These are phyloP conservation scores for Patella pellucida DNA, from an alignment of 2,888 invertebrate species.

Conservation along the genomic window DNA sequence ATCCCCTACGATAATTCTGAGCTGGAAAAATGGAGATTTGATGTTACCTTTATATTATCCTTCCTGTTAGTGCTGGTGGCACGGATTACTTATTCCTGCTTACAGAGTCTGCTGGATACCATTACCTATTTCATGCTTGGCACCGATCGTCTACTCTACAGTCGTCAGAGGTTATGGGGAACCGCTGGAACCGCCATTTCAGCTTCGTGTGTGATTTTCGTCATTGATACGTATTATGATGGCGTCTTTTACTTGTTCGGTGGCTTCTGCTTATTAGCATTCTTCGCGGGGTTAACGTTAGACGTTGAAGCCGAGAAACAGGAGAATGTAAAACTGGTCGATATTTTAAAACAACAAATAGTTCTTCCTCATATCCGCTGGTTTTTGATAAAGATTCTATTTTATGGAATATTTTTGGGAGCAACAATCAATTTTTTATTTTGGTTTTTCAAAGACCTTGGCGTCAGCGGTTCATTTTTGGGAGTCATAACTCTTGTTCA, in stretches of 20 bases:
- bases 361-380: constrained; percentile 70
- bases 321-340: neutral
- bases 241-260: constrained; percentile 64
- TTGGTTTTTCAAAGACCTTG: constrained; percentile 78
- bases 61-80: constrained; percentile 18
- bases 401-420: constrained; percentile 88
- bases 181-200: constrained; percentile 30
- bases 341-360: constrained; percentile 3
- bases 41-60: constrained; percentile 28
- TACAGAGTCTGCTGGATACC: constrained; percentile 32
- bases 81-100: neutral
- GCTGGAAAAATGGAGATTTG: constrained; percentile 18
- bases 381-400: constrained; percentile 85
- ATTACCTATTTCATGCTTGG: constrained; percentile 34
- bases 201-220: constrained; percentile 18
- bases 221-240: constrained; percentile 29
- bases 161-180: constrained; percentile 37
- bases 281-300: constrained; percentile 76
- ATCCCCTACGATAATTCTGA: constrained; percentile 24
- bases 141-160: constrained; percentile 26
- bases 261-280: constrained; percentile 80
- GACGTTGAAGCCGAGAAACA: neutral
- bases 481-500: constrained; percentile 49
- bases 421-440: constrained; percentile 90
- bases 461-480: constrained; percentile 37